Percentiles rank a stretch among this genome's conserved stretches.
Evolutionary conservation across 1,140 invertebrate species (phyloP).

Genomic region (Drosophila parabipectinata): DNA sequence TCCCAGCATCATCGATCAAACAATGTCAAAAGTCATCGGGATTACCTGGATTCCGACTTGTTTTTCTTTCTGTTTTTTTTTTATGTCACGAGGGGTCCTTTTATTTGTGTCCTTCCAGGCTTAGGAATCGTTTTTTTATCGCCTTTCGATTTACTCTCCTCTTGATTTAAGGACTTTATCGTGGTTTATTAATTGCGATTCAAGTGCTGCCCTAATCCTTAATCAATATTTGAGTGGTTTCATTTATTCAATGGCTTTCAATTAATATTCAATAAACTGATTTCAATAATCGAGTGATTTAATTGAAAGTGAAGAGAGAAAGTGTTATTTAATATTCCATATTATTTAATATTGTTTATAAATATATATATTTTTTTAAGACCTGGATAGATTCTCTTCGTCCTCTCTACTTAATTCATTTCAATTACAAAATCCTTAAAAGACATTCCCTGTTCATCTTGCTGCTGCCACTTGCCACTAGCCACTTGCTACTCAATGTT

Average conservation of each 20-base stretch:
- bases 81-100: no score
- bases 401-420: slow-evolving; percentile 35
- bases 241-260: no score
- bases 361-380: no score
- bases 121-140: background rate
- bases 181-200: background rate
- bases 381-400: no score
- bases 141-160: background rate
- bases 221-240: background rate
- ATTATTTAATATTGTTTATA: no score
- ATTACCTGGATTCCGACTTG: background rate
- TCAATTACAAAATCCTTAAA: slow-evolving; percentile 32
- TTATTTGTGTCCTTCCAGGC: no score
- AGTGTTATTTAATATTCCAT: no score
- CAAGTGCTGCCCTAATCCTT: background rate
- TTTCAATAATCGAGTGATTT: no score
- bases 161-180: background rate
- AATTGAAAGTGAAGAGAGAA: no score
- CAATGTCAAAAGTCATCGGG: background rate
- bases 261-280: no score
- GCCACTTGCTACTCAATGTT: background rate
- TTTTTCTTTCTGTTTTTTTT: no score
- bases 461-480: background rate
- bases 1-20: background rate
- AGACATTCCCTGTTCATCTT: background rate